These are phyloP conservation scores for Tromatobia lineatoria DNA, from an alignment of 2,888 invertebrate genomes.

Conservation along the genomic window DNA sequence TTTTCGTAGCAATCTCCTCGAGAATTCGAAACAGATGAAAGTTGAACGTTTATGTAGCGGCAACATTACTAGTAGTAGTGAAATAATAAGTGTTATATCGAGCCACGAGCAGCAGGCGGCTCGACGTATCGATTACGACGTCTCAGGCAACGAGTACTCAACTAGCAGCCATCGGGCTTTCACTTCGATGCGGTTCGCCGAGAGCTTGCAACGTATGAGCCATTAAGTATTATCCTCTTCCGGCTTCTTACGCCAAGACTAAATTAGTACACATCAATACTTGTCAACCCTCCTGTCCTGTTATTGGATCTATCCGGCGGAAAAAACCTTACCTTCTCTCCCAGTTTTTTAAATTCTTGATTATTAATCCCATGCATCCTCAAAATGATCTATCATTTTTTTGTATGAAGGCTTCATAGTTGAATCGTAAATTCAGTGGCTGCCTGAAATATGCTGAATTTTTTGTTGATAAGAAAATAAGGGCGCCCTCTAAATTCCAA, in stretches of 20 bases:
- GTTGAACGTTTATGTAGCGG: neutral
- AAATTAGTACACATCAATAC: slow-evolving; percentile 40
- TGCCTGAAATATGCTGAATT: neutral
- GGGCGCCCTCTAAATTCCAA: neutral
- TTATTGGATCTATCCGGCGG: slow-evolving; percentile 26
- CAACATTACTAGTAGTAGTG: neutral
- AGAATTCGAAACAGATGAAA: slow-evolving; percentile 7
- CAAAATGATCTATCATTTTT: neutral
- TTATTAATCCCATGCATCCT: too few relatives aligned
- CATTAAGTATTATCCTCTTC: slow-evolving; percentile 45
- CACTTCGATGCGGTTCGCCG: slow-evolving; percentile 59
- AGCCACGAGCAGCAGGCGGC: neutral
- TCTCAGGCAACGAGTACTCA: slow-evolving; percentile 27
- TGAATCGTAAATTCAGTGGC: neutral
- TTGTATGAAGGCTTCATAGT: too few relatives aligned
- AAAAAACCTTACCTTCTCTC: neutral
- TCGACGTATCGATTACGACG: slow-evolving; percentile 60
- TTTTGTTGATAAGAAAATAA: neutral
- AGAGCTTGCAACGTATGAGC: slow-evolving; percentile 49
- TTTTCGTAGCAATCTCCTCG: slow-evolving; percentile 41
- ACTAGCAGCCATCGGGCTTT: slow-evolving; percentile 46
- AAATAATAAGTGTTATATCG: slow-evolving; percentile 40
- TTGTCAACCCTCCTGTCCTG: neutral
- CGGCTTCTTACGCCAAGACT: slow-evolving; percentile 56
- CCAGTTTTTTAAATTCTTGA: too few relatives aligned